Evolutionary conservation across 2,797 vertebrate species (phyloP).

Genomic region (Centropyge bicolor): DNA sequence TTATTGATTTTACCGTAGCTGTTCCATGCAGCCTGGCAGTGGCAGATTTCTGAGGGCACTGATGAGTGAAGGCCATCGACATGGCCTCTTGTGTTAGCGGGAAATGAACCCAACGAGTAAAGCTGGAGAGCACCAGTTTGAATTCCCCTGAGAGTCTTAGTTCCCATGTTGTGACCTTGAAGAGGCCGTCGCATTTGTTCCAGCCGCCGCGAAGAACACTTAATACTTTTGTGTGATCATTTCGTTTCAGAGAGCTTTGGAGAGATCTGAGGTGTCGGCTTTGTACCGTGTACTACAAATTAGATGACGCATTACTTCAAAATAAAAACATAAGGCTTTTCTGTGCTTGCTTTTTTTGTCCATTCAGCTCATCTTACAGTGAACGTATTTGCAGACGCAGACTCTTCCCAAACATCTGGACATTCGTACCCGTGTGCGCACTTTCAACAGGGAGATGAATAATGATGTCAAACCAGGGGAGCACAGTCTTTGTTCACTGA

Average conservation of each 20-base stretch:
- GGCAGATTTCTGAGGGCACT: conserved; percentile 49
- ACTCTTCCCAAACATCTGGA: conserved; percentile 28
- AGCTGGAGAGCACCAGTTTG: conserved; percentile 23
- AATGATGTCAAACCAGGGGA: conserved; percentile 31
- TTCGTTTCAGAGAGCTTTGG: neutral
- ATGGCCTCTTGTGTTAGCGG: conserved; percentile 39
- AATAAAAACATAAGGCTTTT: neutral
- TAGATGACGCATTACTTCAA: neutral
- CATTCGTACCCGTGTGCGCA: neutral
- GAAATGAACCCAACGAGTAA: conserved; percentile 59
- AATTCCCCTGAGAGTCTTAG: conserved; percentile 19
- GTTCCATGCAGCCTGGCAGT: conserved; percentile 29
- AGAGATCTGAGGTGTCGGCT: neutral
- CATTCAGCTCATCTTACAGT: conserved; percentile 17
- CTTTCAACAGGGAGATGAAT: conserved; percentile 23
- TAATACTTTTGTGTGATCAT: conserved; percentile 6
- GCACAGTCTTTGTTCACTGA: conserved; percentile 6
- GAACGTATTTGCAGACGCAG: neutral
- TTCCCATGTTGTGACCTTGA: conserved; percentile 52
- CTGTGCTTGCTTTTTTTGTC: conserved; percentile 2
- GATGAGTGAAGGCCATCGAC: conserved; percentile 67
- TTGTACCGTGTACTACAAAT: neutral
- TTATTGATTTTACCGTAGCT: conserved; percentile 73
- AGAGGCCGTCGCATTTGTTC: neutral
- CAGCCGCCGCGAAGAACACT: neutral